phyloP scores from a whole-genome alignment of 2,797 vertebrate species.

The Alcedo atthis region DNA sequence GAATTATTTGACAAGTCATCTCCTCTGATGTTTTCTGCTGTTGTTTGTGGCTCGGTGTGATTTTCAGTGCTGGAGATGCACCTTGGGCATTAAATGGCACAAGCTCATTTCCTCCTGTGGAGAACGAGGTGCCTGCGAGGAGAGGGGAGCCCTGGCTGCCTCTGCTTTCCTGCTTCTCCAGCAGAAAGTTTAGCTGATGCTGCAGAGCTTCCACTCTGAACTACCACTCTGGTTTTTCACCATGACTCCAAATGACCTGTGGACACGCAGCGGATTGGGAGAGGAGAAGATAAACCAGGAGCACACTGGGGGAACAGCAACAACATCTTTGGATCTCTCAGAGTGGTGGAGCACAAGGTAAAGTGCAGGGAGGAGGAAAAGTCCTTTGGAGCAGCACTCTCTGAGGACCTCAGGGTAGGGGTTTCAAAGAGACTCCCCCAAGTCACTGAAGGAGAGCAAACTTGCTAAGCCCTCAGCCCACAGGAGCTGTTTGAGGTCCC shows the following conservation, averaged over 20 bases:
- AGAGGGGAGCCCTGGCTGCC: not conserved
- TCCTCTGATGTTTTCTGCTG: not conserved
- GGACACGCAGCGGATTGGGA: not conserved
- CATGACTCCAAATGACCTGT: not conserved
- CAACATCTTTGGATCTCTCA: not conserved
- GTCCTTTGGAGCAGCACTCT: not conserved
- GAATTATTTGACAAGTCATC: not conserved
- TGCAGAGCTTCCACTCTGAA: not conserved
- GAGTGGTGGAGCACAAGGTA: not conserved
- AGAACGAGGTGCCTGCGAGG: not conserved
- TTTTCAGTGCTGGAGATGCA: not conserved
- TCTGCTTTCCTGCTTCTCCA: not conserved
- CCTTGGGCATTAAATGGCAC: not conserved
- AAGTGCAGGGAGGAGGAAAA: not conserved
- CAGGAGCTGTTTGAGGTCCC: not conserved
- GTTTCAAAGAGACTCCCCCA: not conserved
- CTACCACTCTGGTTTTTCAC: not conserved
- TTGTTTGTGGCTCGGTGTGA: not conserved
- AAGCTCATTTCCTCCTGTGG: not conserved
- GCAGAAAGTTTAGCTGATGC: conserved; percentile 23
- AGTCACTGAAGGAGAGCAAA: not conserved
- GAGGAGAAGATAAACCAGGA: not conserved
- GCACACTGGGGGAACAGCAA: not conserved
- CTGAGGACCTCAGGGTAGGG: not conserved
- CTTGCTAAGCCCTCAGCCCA: not conserved